Conservation (phyloP, 1,140 invertebrate genomes). For the Vollenhovia emeryi region DNA sequence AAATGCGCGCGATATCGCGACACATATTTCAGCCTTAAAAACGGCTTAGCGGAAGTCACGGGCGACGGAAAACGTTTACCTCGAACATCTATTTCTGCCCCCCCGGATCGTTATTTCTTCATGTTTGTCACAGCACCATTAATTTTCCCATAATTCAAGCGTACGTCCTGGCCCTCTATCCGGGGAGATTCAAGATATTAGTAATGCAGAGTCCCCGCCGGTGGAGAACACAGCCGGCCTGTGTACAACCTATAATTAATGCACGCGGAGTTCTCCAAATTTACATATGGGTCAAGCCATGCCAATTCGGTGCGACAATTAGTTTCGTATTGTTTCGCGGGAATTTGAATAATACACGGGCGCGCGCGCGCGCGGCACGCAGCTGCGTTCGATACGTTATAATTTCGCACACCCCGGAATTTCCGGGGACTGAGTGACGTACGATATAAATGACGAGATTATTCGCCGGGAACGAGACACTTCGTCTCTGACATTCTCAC, state of each 20-base stretch:
- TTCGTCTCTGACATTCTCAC: constrained; percentile 72
- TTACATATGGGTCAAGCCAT: constrained; percentile 72
- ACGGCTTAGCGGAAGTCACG: constrained; percentile 52
- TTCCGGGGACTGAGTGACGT: constrained; percentile 59
- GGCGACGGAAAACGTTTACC: constrained; percentile 58
- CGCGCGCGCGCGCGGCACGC: not conserved
- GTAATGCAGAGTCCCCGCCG: constrained; percentile 62
- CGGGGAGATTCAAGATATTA: constrained; percentile 75
- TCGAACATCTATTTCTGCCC: constrained; percentile 67
- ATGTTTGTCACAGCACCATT: constrained; percentile 75
- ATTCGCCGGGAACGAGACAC: constrained; percentile 60
- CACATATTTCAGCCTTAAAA: constrained; percentile 65
- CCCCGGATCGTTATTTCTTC: constrained; percentile 68
- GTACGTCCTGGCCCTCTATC: constrained; percentile 51
- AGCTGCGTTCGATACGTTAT: constrained; percentile 43
- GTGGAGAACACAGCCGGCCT: constrained; percentile 37
- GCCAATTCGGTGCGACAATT: constrained; percentile 63
- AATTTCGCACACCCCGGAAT: not conserved
- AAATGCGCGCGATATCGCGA: not conserved
- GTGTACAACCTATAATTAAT: constrained; percentile 77
- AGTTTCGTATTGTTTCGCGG: constrained; percentile 58
- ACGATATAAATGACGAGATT: constrained; percentile 68
- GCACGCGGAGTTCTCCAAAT: constrained; percentile 66
- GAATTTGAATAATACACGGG: constrained; percentile 58
- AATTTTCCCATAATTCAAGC: constrained; percentile 76